These are phyloP conservation scores for Onychomys leucogaster DNA, from an alignment of 2,797 vertebrate species.

Conservation along the genomic window DNA sequence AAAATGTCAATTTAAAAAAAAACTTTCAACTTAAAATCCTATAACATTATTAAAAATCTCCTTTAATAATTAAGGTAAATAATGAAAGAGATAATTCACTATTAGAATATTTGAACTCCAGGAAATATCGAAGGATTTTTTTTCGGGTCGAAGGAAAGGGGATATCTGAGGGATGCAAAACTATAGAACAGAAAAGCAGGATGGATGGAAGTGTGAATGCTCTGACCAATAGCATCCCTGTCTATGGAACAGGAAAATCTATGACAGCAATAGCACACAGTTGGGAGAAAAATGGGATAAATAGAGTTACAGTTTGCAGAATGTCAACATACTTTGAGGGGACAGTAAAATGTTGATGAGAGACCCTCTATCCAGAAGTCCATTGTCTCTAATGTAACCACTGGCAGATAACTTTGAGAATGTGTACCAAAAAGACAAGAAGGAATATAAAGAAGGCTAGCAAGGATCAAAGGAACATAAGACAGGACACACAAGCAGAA, in stretches of 20 bases:
- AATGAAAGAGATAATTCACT: neutral
- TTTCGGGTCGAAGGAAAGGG: neutral
- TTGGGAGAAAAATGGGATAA: neutral
- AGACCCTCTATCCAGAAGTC: neutral
- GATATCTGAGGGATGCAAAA: neutral
- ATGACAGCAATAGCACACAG: neutral
- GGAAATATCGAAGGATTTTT: neutral
- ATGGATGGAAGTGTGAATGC: neutral
- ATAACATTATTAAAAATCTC: neutral
- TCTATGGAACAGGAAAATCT: neutral
- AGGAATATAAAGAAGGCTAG: neutral
- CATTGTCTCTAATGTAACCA: neutral
- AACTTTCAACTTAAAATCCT: neutral
- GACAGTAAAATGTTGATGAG: neutral
- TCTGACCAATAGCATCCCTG: neutral
- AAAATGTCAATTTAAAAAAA: neutral
- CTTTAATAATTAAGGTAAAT: neutral
- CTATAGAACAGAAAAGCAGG: neutral
- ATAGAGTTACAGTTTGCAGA: neutral
- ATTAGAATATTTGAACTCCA: neutral
- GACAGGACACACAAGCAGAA: neutral
- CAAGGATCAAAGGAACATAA: neutral
- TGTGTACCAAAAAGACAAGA: neutral
- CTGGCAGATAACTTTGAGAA: conserved; percentile 15
- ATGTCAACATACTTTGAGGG: neutral